These are phyloP conservation scores for Euwallacea fornicatus DNA, from an alignment of 1,140 invertebrate species.

Conservation along the genomic window DNA sequence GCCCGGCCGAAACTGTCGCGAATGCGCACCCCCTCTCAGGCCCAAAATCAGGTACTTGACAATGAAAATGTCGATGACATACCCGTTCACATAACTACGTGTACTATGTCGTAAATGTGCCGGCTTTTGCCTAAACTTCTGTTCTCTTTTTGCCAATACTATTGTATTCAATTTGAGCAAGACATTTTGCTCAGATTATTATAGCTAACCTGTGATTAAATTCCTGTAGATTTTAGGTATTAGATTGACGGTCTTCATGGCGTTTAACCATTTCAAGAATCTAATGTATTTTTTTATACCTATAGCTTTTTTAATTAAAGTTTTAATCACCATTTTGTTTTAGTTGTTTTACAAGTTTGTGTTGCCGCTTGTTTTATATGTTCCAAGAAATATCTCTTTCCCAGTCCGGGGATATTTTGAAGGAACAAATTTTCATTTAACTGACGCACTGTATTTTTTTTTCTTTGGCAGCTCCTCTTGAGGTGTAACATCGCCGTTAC, in stretches of 20 bases:
- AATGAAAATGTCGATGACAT: constrained; percentile 32
- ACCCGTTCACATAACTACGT: constrained; percentile 30
- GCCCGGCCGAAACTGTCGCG: constrained; percentile 33
- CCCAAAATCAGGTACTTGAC: constrained; percentile 40
- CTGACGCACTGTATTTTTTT: constrained; percentile 4
- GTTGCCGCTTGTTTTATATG: not conserved
- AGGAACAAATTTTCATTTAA: no score
- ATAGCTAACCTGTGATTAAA: no score
- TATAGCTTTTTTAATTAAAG: constrained; percentile 5
- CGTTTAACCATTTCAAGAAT: no score
- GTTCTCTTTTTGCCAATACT: no score
- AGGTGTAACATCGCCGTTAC: constrained; percentile 17
- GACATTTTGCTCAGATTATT: not conserved
- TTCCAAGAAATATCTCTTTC: no score
- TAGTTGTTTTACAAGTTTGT: not conserved
- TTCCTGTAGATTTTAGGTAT: no score
- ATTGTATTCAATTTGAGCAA: no score
- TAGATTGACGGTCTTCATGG: not conserved
- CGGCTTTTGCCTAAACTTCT: no score
- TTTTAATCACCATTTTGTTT: constrained; percentile 1
- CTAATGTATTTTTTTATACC: no score
- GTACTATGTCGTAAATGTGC: constrained; percentile 19
- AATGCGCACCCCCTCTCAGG: constrained; percentile 3
- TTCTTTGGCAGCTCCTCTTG: constrained; percentile 32
- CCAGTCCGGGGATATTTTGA: no score